Base-by-base conservation (phyloP, 1,140 invertebrate species). In the Colletes latitarsis region DNA sequence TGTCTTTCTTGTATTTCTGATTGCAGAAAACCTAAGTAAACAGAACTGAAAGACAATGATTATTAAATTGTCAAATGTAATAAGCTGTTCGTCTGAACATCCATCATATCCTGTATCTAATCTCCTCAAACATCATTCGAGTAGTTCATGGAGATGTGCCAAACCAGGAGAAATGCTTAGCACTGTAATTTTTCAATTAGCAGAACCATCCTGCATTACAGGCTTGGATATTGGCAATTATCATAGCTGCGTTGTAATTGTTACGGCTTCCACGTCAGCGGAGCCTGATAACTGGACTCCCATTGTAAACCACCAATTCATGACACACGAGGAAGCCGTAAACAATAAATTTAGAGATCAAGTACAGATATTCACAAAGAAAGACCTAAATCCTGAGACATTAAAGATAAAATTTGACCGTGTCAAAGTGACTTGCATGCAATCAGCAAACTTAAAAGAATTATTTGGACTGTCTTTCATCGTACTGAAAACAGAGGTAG, bases 221-320 rank as follows among this genome's bases (percentile, higher is more conserved):
- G 93, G 92, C 5, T 8, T 93, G 6, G 92, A 93, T 12, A 89
- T 93, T 60, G 92, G 90, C 19, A 93, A 93, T 85, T 93, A 92
- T 81, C 90, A 88, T 14, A 92, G 90, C 3, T 93, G 92, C 14
- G 82, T 92, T 5, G 89, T 93, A 8, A 83, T 93, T 53, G 87
- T 93, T 4, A 85, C 90, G 46, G 93, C 90, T 15, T 92, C 92
- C 9, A 92, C 88, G 0, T 77, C 82, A 0, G 17, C 70, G 8
- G 90, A 93, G 6, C 91, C 92, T 8, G 92, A 93, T 43, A 90
- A 90, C 0, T 93, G 93, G 93, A 17, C 89, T 6, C 89, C 90
- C 6, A 86, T 93, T 39, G 74, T 93, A 6, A 92, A 92, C 55
- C 90, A 93, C 60, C 88, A 90, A 63, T 93, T 93, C 74, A 46